phyloP scores from a whole-genome alignment of 2,797 vertebrate genomes.

The Myripristis murdjan region DNA sequence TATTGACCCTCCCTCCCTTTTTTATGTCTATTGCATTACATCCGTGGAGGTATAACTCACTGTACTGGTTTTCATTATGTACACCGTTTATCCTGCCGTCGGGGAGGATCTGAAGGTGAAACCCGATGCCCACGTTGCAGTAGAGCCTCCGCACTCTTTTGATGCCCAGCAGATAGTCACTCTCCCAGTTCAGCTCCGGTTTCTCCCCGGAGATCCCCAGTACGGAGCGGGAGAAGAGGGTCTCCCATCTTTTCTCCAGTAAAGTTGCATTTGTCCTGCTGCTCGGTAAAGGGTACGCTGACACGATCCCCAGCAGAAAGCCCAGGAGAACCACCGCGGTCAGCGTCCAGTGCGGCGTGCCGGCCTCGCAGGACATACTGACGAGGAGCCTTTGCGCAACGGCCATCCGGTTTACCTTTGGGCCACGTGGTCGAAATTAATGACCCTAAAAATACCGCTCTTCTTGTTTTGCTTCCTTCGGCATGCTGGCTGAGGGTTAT shows the following conservation, averaged over 20 bases:
- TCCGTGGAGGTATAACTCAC: slow-evolving; percentile 90
- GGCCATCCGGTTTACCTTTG: slow-evolving; percentile 95
- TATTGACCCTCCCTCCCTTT: slow-evolving; percentile 68
- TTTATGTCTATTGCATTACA: slow-evolving; percentile 79
- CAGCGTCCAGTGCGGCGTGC: slow-evolving; percentile 90
- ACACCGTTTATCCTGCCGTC: slow-evolving; percentile 94
- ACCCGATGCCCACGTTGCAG: slow-evolving; percentile 99
- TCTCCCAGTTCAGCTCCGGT: slow-evolving; percentile 93
- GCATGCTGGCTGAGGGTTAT: slow-evolving; percentile 97
- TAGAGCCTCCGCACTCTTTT: slow-evolving; percentile 96
- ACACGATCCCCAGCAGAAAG: slow-evolving; percentile 89
- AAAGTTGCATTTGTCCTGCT: slow-evolving; percentile 89
- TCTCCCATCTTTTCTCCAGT: slow-evolving; percentile 92
- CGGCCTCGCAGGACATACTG: slow-evolving; percentile 95
- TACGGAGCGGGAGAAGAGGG: slow-evolving; percentile 92
- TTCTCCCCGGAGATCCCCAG: slow-evolving; percentile 92
- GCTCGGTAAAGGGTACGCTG: slow-evolving; percentile 85
- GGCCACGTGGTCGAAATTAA: slow-evolving; percentile 98
- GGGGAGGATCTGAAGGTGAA: slow-evolving; percentile 96
- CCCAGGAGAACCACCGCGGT: slow-evolving; percentile 89
- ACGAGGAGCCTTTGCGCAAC: slow-evolving; percentile 92
- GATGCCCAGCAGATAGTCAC: slow-evolving; percentile 97
- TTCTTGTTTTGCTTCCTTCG: slow-evolving; percentile 96
- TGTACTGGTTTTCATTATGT: slow-evolving; percentile 97
- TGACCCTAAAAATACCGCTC: slow-evolving; percentile 98